These are phyloP conservation scores for Cryptoprocta ferox DNA, from an alignment of 2,797 vertebrate genomes.

Conservation along the genomic window DNA sequence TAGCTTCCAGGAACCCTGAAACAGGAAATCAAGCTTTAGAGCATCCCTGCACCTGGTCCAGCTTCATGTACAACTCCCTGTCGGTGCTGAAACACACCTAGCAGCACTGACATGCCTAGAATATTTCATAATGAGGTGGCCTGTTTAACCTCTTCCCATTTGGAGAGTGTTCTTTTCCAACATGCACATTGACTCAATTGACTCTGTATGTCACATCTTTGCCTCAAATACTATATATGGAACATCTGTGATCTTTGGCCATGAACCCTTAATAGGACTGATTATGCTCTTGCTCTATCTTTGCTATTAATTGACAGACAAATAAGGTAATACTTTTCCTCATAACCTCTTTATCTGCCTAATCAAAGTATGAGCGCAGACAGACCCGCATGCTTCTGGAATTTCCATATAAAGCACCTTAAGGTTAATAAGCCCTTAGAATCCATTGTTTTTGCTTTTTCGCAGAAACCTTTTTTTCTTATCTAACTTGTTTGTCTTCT, in stretches of 20 bases:
- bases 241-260: background rate
- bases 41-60: background rate
- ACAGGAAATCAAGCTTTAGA: background rate
- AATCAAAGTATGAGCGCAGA: background rate
- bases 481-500: background rate
- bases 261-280: background rate
- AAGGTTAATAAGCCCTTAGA: background rate
- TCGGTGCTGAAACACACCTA: background rate
- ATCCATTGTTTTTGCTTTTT: background rate
- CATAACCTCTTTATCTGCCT: background rate
- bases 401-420: background rate
- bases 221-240: background rate
- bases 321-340: background rate
- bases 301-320: background rate
- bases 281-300: background rate
- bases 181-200: background rate
- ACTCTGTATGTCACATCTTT: background rate
- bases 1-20: background rate
- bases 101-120: background rate
- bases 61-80: fast-evolving
- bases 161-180: background rate
- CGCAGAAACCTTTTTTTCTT: background rate
- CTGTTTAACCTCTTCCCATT: background rate
- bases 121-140: background rate
- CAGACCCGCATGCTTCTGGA: background rate